Base-by-base conservation (phyloP, 1,140 invertebrate species). In the Marisa cornuarietis region DNA sequence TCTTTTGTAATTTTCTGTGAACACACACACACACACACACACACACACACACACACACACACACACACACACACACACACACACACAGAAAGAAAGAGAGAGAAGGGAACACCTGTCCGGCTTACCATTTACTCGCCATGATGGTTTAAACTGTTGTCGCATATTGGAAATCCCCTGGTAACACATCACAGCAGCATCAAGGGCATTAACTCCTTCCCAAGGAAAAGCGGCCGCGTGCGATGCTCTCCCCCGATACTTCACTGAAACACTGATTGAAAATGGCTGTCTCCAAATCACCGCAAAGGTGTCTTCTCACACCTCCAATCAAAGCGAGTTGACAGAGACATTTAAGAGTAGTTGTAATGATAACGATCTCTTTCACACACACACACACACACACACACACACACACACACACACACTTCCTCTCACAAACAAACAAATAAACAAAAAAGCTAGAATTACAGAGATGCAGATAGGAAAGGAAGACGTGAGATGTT, bases 131-230 rank as follows among this genome's bases (percentile, higher is more conserved):
- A 83, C 79, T 71, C 84, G 71, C 82, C 84, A 84, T n/a, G 75
- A 76, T 13, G 85, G 84, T 62, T 84, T 82, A 52, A 87, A 73
- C 73, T 87, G 86, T 66, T 87, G 86, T 65, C 86, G 71, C 10
- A 85, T 61, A 58, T 83, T 83, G 52, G 86, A 80, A 20, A 87
- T 69, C 42, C 77, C 84, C 78, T 86, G 81, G 73, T 87, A 87
- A n/a, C 80, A 79, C 42, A 83, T 31, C 9, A 87, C 86, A 18
- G 85, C 86, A 8, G 86, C 86, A 74, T 87, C 86, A 31, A 87
- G 84, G 63, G 86, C 86, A 69, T 87, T 87, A 20, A 85, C 69
- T 18, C 85, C 86, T 52, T 86, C 81, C 86, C 86, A 87, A 1
- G 86, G 86, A 65, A 80, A 82, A 3, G 78, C 82, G 69, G 84